phyloP scores from a whole-genome alignment of 2,113 vertebrate genomes.

The Antidorcas marsupialis region DNA sequence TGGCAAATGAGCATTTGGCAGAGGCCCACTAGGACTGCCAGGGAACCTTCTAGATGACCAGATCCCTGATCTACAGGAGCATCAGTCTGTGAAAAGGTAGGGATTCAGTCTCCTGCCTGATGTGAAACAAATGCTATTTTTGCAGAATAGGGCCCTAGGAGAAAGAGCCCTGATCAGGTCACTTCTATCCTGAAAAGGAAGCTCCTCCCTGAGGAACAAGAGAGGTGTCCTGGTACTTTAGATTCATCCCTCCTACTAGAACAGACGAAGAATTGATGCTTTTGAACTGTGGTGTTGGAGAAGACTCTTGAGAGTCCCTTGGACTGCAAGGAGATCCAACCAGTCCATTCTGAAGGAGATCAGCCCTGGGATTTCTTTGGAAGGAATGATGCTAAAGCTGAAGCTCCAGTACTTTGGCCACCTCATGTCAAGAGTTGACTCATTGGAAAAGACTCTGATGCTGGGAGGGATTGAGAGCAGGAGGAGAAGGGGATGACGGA shows the following conservation, averaged over 20 bases:
- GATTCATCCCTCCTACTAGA: not conserved
- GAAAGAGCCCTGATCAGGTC: not conserved
- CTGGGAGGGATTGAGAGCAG: too few species aligned
- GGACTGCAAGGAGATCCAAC: too few species aligned
- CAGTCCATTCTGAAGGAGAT: too few species aligned
- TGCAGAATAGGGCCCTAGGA: not conserved
- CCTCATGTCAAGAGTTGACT: too few species aligned
- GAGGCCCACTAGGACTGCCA: not conserved
- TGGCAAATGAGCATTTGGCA: not conserved
- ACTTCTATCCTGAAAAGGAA: not conserved
- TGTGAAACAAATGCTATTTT: not conserved
- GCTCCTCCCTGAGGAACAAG: not conserved
- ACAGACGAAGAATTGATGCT: not conserved
- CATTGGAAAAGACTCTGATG: too few species aligned
- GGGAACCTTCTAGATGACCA: not conserved
- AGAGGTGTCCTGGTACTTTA: not conserved
- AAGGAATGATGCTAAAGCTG: too few species aligned
- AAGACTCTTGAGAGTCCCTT: too few species aligned
- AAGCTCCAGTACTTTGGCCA: too few species aligned
- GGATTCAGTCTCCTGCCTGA: not conserved
- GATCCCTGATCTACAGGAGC: not conserved
- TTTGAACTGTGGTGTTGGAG: too few species aligned
- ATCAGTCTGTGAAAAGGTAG: not conserved
- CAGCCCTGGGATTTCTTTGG: too few species aligned
- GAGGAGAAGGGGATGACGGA: accelerated